Base-by-base conservation (phyloP, 1,140 invertebrate genomes). In the Eueides isabella region DNA sequence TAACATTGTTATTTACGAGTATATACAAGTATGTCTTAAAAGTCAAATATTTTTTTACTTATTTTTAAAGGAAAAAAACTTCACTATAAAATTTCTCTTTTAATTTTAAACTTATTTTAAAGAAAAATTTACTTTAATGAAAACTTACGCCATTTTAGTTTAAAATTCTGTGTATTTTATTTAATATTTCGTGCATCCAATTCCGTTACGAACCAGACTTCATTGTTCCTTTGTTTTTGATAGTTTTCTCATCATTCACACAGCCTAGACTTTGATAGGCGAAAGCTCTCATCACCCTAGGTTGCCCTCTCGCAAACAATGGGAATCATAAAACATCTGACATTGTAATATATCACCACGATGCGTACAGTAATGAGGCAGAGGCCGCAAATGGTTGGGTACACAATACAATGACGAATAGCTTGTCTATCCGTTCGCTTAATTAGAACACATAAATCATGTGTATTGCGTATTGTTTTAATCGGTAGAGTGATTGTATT, bases 351-450 rank as follows among this genome's bases (percentile, higher is more conserved):
- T 66, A 72, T 67, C 44, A 77, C 78, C 79, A 78, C 74, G 71
- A 68, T 61, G 63, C 66, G 67, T 62, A 61, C 71, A 69, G 76
- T 85, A 86, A 82, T 84, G 77, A 85, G 85, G 61, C 62, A 64
- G 61, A 31, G 48, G 78, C 75, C 73, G 73, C 75, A 73, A 74
- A 68, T 68, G 70, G 77, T 75, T 55, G 23, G 19, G 48, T 79
- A 80, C 79, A 85, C 84, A 86, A 86, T 82, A 79, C 72, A 72
- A 74, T 89, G 87, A 89, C 84, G 83, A 84, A 89, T 86, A 62
- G 81, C 76, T 62, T 79, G 78, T 80, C 82, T 82, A 78, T 84
- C 85, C 87, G 84, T 87, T 82, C 75, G 61, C 72, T 83, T 86
- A 86, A 87, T 87, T 82, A 86, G 82, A 86, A 63, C 61, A 63